phyloP scores from a whole-genome alignment of 1,140 invertebrate species.

The Chelonus insularis region DNA sequence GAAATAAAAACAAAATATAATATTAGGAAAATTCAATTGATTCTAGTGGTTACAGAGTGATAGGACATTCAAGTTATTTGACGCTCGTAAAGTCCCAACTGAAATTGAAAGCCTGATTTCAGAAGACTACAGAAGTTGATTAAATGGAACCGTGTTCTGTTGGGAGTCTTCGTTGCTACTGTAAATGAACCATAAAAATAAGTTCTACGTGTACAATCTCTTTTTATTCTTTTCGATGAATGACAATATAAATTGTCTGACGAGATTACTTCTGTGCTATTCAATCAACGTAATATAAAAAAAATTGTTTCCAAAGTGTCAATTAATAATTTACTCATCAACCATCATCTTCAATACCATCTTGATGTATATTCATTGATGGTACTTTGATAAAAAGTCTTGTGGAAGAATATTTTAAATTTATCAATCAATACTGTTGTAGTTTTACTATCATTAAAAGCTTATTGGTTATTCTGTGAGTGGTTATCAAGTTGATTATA shows the following conservation, averaged over 20 bases:
- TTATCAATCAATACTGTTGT: no score
- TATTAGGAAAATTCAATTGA: neutral
- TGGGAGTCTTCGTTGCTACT: conserved; percentile 18
- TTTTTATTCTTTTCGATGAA: neutral
- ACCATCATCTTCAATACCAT: no score
- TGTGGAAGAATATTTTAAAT: no score
- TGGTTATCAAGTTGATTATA: no score
- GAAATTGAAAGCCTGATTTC: conserved; percentile 28
- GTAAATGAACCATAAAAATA: conserved; percentile 28
- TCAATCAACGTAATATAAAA: no score
- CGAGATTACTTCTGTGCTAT: neutral
- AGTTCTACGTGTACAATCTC: neutral
- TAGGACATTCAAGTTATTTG: neutral
- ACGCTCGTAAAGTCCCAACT: conserved; percentile 17
- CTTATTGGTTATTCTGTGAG: no score
- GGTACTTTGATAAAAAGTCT: no score
- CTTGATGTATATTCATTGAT: no score
- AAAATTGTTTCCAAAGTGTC: no score
- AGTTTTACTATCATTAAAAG: no score
- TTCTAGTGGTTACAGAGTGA: neutral
- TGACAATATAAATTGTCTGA: neutral
- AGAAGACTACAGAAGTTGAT: conserved; percentile 27
- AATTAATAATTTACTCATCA: no score
- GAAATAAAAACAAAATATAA: neutral
- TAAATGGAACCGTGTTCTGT: conserved; percentile 24